A percentile compares a stretch with the other conserved stretches of the same genome.
Conservation (phyloP, 2,113 vertebrate species). For the Leptobrachium leishanense region DNA sequence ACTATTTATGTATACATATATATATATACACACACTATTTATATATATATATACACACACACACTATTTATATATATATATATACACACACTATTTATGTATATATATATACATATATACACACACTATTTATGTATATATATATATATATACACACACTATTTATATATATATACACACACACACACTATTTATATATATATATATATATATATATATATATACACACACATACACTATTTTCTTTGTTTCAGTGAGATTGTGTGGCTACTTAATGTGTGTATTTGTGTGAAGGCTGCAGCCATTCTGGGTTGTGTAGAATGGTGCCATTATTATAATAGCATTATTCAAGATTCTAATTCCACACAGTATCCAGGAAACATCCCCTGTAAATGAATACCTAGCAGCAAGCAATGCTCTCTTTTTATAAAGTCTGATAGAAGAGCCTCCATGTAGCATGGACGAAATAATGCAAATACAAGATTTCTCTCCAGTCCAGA, state of each 20-base stretch:
- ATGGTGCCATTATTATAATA: too few relatives aligned
- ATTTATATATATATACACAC: background rate
- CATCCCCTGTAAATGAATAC: too few relatives aligned
- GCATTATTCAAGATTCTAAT: too few relatives aligned
- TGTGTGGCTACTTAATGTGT: background rate
- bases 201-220: background rate
- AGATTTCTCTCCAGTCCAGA: too few relatives aligned
- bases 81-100: background rate
- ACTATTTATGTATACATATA: background rate
- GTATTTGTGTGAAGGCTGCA: background rate
- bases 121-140: background rate
- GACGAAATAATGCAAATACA: too few relatives aligned
- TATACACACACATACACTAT: background rate
- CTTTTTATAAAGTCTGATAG: too few relatives aligned
- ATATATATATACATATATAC: background rate
- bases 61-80: background rate
- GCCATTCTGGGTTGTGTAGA: too few relatives aligned
- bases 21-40: too few relatives aligned
- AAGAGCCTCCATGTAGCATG: too few relatives aligned
- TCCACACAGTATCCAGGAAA: too few relatives aligned
- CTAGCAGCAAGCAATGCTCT: too few relatives aligned
- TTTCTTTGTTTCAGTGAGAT: too few relatives aligned
- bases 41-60: background rate
- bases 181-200: background rate
- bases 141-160: background rate